Evolutionary conservation across 2,888 invertebrate genomes (phyloP), one percentile per base, ranked within the genome.

Genomic region (Tetrapedia diversipes): DNA sequence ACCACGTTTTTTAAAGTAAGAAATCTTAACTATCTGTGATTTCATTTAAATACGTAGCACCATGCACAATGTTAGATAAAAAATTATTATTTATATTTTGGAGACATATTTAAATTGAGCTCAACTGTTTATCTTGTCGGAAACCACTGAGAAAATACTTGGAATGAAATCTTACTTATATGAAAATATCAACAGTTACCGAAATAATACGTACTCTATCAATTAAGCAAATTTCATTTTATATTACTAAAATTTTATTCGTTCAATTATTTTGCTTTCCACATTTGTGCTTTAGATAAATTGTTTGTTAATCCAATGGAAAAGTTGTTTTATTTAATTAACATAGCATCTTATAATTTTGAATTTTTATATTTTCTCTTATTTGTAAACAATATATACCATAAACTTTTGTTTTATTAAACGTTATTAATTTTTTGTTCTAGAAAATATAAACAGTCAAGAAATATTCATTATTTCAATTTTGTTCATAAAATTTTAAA

Each of bases 181-280:
- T n/a, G 69, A 73, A 71, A 68, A 57, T 70, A 53, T 76, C 43
- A 54, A 22, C 59, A 66, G 47, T 39, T 47, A 54, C 57, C 49
- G 24, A 41, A 71, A 51, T 72, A 51, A 65, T 69, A 49, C 61
- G 22, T 29, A 56, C 65, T 53, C 67, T 53, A 63, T 60, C 41
- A 27, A 61, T 68, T 27, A 69, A 78, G 32, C 51, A 54, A 51
- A 37, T 66, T 66, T 74, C 57, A 71, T 74, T 68, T 72, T 74
- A 69, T 66, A 69, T 16, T 10, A 19, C 37, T 65, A 39, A 59
- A 66, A 65, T 29, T 54, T 37, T 43, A 27, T 24, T 34, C 6
- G 41, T n/a, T 49, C 11, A 4, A 37, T 56, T 49, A 24, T 75
- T 81, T 81, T 75, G 78, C 83, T 81, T 82, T 78, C 78, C 72